Evolutionary conservation across 2,113 vertebrate genomes (phyloP), one percentile per base, ranked within the genome.

Genomic region (Madoqua kirkii): DNA sequence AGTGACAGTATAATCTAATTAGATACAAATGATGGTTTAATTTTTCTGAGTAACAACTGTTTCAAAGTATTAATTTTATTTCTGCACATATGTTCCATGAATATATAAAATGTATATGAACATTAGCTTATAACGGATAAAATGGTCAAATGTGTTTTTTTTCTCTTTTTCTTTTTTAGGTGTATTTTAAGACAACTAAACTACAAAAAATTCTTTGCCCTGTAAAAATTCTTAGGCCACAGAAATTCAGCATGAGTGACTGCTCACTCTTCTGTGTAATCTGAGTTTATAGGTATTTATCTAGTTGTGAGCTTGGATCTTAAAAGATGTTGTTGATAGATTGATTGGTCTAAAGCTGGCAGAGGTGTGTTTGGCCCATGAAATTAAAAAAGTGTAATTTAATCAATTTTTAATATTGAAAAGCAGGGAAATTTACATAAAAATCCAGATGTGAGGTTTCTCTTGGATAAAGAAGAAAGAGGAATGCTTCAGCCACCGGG

Each of bases 371-470:
- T 92, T 88, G 85, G 62, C n/a, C 21, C 29, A 31, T 16, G 21
- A 11, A 93, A 74, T 31, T 48, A 33, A 10, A 14, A 81, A 79
- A 27, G 74, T 16, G 11, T 86, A 64, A 82, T 55, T 87, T 36
- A 91, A 64, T 95, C 59, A 90, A 59, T 87, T 95, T 36, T 78
- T 91, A 79, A 64, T 45, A 55, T 76, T 93, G 29, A 93, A 89
- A 88, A 84, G 15, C 29, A 52, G 31, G 12, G 21, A 74, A 84
- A 62, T 83, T 60, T 52, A 86, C 17, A 21, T 92, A 74, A 88
- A 82, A 89, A 83, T 54, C n/a, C 31, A 89, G 21, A 54, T 83
- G 21, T 74, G 40, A 92, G 40, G 27, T 31, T 57, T 67, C 6
- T 81, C 27, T 86, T 21, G 11, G 21, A 13, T 5, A n/a, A 13